Evolutionary conservation across 2,113 vertebrate genomes (phyloP).

Genomic region (Boulengeromyrus knoepffleri): DNA sequence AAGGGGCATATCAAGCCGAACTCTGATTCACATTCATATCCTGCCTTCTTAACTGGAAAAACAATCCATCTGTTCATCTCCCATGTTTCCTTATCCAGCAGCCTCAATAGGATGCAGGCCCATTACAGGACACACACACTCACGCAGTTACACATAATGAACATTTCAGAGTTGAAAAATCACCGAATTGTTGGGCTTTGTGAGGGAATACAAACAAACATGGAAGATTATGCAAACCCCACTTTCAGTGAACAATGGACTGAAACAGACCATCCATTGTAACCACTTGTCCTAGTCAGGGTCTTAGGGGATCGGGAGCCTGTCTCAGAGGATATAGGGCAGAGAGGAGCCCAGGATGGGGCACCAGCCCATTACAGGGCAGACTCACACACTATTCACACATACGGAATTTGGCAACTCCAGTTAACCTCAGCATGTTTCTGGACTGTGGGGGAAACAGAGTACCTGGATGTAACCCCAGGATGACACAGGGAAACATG

Average conservation of each 20-base stretch:
- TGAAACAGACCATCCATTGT: not conserved
- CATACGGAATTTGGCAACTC: not conserved
- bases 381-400: not conserved
- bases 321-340: not conserved
- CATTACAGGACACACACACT: not conserved
- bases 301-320: not conserved
- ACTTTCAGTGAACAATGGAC: not conserved
- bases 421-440: not conserved
- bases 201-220: not conserved
- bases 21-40: not conserved
- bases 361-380: not conserved
- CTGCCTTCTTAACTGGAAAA: not conserved
- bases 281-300: not conserved
- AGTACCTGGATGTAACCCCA: not conserved
- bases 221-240: not conserved
- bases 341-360: not conserved
- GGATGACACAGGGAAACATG: not conserved
- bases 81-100: not conserved
- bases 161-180: not conserved
- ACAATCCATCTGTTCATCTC: not conserved
- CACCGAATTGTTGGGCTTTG: not conserved
- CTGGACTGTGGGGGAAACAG: not conserved
- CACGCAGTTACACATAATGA: not conserved
- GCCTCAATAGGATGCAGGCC: not conserved
- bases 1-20: not conserved